phyloP scores from a whole-genome alignment of 1,140 invertebrate species.

The Halictus rubicundus region DNA sequence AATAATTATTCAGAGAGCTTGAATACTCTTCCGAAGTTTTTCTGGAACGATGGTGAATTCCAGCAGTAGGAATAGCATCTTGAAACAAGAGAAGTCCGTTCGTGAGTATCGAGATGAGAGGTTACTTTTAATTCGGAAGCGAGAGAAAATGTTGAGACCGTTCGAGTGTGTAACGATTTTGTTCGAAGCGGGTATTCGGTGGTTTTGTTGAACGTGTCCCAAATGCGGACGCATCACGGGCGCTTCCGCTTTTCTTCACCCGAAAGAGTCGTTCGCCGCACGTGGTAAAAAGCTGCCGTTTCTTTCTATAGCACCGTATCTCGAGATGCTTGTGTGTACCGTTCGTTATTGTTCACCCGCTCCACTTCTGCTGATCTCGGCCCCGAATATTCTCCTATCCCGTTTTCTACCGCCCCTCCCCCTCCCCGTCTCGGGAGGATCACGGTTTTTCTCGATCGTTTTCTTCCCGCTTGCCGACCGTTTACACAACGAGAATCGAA shows the following conservation, averaged over 20 bases:
- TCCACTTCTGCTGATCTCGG: constrained; percentile 24
- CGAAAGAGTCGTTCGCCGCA: constrained; percentile 13
- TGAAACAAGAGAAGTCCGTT: too few relatives aligned
- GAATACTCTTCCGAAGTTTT: too few relatives aligned
- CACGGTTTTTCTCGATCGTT: constrained; percentile 12
- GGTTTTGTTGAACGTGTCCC: constrained; percentile 35
- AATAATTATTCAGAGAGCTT: too few relatives aligned
- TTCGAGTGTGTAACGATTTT: constrained; percentile 4
- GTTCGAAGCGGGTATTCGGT: neutral
- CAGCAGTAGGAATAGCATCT: too few relatives aligned
- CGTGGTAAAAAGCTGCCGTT: constrained; percentile 29
- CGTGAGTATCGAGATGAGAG: too few relatives aligned
- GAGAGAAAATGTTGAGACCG: neutral
- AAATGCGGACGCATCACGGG: constrained; percentile 25
- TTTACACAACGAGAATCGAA: neutral
- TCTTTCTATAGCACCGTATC: constrained; percentile 31
- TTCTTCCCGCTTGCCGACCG: neutral
- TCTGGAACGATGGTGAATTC: too few relatives aligned
- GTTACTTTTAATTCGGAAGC: too few relatives aligned
- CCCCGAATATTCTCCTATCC: constrained; percentile 9
- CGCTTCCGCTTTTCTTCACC: constrained; percentile 29
- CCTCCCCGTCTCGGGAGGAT: too few relatives aligned
- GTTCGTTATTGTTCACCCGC: constrained; percentile 41
- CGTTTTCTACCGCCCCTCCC: neutral
- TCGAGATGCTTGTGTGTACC: constrained; percentile 18